Conservation (phyloP, 1,140 invertebrate species). For the Pogonus chalceus region DNA sequence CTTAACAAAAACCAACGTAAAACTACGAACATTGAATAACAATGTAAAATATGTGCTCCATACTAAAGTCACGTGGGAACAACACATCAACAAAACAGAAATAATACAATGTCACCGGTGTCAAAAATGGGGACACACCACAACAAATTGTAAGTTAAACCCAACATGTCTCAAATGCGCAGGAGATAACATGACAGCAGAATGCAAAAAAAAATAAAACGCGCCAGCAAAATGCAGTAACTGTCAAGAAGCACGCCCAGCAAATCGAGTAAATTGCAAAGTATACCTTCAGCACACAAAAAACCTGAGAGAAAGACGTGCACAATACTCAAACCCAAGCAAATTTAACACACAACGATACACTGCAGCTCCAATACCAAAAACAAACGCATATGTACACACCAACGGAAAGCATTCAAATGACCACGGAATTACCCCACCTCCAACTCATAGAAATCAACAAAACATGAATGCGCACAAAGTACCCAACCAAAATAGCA, state of each 20-base stretch:
- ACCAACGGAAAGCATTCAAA: not conserved
- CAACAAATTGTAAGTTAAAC: slow-evolving; percentile 20
- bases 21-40: too few species aligned
- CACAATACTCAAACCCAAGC: not conserved
- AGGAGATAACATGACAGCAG: slow-evolving; percentile 21
- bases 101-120: slow-evolving; percentile 25
- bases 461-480: too few species aligned
- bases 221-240: too few species aligned
- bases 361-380: too few species aligned
- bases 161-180: slow-evolving; percentile 28
- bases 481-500: too few species aligned
- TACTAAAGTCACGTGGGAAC: slow-evolving; percentile 21
- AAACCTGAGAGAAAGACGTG: not conserved
- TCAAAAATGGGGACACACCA: slow-evolving; percentile 29
- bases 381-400: not conserved
- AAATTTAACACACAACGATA: not conserved
- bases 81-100: slow-evolving; percentile 18
- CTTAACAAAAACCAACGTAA: too few species aligned
- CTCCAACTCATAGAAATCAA: not conserved
- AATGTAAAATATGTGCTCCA: too few species aligned
- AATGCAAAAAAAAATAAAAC: slow-evolving; percentile 20
- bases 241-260: slow-evolving; percentile 24
- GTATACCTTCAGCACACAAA: slow-evolving; percentile 7
- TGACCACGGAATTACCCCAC: not conserved
- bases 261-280: slow-evolving; percentile 8